Evolutionary conservation across 2,113 vertebrate species (phyloP), one percentile per base, ranked within the genome.

Genomic region (Phalacrocorax aristotelis): DNA sequence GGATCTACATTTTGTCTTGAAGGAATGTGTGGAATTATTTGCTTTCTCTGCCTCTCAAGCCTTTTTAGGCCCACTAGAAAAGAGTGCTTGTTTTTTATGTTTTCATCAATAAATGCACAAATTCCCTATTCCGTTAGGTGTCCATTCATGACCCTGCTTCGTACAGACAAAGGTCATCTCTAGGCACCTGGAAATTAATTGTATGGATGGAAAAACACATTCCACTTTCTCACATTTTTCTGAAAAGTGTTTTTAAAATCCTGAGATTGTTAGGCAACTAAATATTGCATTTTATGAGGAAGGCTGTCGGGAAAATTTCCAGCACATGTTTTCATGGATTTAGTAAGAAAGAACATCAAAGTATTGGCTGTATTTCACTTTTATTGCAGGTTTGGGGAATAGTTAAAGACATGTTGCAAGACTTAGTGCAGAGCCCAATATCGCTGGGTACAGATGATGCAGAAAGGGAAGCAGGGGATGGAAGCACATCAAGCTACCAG

Each of bases 11-110:
- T 97, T 96, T 92, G 81, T 89, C 82, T 86, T 91, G 46, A 92
- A 95, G 95, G 97, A 98, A 98, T 97, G 95, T 95, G 83, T 97
- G 96, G 94, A 98, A 98, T 97, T 98, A 93, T 98, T 98, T 98
- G 95, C 92, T 96, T 96, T 97, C 97, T 98, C 97, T 98, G 94
- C 85, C 75, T 97, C 57, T 71, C 83, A 95, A 96, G 72, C 61
- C n/a, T 62, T 94, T 98, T 93, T 95, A 96, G 75, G 74, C 44
- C n/a, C 71, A 92, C 62, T 83, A 66, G 48, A 65, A 64, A 74
- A 96, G 44, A 68, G 11, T 90, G n/a, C 57, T 66, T 64, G 17
- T 6, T 76, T 60, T 65, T 42, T 21, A 54, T 14, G 26, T 49
- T 82, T 74, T 80, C 54, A 96, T 97, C 55, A 91, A 91, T 86